These are phyloP conservation scores for Pegoplata infirma DNA, from an alignment of 2,888 invertebrate species.

Conservation along the genomic window DNA sequence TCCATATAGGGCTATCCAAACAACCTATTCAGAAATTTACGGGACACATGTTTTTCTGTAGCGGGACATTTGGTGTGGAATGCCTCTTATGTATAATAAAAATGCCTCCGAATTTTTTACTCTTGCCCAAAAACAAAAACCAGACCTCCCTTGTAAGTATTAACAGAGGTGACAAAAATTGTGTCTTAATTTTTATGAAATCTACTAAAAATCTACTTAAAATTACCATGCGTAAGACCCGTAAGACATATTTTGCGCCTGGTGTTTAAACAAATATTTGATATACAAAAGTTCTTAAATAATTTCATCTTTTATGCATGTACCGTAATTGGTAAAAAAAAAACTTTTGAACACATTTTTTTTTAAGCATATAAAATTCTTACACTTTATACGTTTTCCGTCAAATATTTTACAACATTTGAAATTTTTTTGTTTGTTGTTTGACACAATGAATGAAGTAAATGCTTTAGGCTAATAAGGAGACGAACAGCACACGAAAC, in stretches of 20 bases:
- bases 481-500: constrained; percentile 3
- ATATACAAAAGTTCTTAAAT: constrained; percentile 30
- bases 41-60: too few relatives aligned
- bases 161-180: too few relatives aligned
- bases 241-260: not conserved
- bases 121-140: too few relatives aligned
- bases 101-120: too few relatives aligned
- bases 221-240: too few relatives aligned
- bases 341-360: constrained; percentile 12
- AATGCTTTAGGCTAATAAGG: constrained; percentile 49
- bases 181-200: too few relatives aligned
- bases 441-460: constrained; percentile 53
- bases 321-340: constrained; percentile 41
- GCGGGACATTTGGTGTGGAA: too few relatives aligned
- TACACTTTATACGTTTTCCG: constrained; percentile 30
- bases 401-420: constrained; percentile 17
- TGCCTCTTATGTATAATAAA: too few relatives aligned
- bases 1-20: too few relatives aligned
- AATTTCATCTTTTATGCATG: constrained; percentile 51
- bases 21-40: too few relatives aligned
- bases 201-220: too few relatives aligned
- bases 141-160: too few relatives aligned
- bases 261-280: constrained; percentile 32
- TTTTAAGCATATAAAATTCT: constrained; percentile 28
- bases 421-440: constrained; percentile 42